Evolutionary conservation across 2,888 invertebrate species (phyloP).

Genomic region (Amiota mariae): DNA sequence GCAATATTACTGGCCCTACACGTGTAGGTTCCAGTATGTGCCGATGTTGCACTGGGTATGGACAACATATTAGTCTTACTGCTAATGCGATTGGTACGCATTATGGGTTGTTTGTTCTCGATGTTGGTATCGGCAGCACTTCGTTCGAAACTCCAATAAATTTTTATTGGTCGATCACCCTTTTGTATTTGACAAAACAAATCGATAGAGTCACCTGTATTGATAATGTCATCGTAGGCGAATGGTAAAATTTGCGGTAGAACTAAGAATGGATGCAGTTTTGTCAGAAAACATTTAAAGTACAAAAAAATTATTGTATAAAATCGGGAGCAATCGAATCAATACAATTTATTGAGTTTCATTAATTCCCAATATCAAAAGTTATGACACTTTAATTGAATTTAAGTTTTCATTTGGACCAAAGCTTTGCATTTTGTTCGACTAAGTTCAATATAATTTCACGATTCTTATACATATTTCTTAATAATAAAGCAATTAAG

Average conservation of each 20-base stretch:
- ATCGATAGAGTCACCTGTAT: conserved; percentile 81
- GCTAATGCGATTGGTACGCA: conserved; percentile 77
- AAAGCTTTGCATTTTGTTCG: too few species aligned
- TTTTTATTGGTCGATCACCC: conserved; percentile 80
- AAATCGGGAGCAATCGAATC: too few species aligned
- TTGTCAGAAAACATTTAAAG: too few species aligned
- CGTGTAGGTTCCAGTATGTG: conserved; percentile 78
- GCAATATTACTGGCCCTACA: conserved; percentile 77
- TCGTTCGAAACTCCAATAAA: conserved; percentile 78
- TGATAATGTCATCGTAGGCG: conserved; percentile 82
- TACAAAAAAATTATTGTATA: too few species aligned
- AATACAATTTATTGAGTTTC: too few species aligned
- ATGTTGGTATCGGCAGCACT: conserved; percentile 52
- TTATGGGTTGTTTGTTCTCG: conserved; percentile 66
- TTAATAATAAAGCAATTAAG: background rate
- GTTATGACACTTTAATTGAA: too few species aligned
- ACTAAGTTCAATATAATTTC: too few species aligned
- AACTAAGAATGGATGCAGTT: conserved; percentile 74
- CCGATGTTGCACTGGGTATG: conserved; percentile 76
- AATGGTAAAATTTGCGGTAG: conserved; percentile 85
- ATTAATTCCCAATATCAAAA: too few species aligned
- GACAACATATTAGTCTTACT: conserved; percentile 79
- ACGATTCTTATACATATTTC: too few species aligned
- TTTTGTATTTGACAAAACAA: conserved; percentile 82
- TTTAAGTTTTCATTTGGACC: too few species aligned